These are phyloP conservation scores for Amorpha juglandis DNA, from an alignment of 2,888 invertebrate genomes.

Conservation along the genomic window DNA sequence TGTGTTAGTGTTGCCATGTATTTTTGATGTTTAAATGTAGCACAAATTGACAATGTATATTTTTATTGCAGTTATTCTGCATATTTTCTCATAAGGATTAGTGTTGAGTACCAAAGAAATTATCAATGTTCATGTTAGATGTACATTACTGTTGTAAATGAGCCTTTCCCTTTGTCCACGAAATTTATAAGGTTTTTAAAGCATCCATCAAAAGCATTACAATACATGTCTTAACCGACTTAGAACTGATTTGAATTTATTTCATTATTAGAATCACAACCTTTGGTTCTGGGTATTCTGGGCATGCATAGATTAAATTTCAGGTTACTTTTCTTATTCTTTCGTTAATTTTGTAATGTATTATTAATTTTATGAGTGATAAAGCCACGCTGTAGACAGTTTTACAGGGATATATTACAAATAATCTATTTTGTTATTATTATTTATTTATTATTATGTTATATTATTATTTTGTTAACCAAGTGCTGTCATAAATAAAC, in stretches of 20 bases:
- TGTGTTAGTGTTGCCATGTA: conserved; percentile 14
- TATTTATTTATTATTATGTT: no score
- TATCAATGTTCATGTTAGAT: conserved; percentile 22
- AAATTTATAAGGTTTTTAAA: neutral
- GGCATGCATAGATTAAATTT: no score
- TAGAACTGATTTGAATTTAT: neutral
- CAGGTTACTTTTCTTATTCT: no score
- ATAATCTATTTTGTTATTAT: no score
- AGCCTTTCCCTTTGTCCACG: conserved; percentile 21
- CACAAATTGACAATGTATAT: conserved; percentile 29
- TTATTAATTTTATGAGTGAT: no score
- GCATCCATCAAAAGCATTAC: neutral
- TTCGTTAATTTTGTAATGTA: no score
- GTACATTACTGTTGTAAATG: conserved; percentile 6
- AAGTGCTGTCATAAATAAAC: no score
- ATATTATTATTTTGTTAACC: no score
- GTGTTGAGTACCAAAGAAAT: conserved; percentile 22
- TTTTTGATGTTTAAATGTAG: conserved; percentile 22
- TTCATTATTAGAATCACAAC: no score
- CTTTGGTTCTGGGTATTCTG: no score
- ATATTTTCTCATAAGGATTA: conserved; percentile 25
- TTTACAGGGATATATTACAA: no score
- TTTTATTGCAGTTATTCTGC: conserved; percentile 38
- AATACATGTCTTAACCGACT: neutral
- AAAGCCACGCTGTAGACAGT: no score